Percentiles rank a stretch among this genome's conserved stretches.
phyloP scores from a whole-genome alignment of 2,797 vertebrate species.

The Discoglossus pictus region DNA sequence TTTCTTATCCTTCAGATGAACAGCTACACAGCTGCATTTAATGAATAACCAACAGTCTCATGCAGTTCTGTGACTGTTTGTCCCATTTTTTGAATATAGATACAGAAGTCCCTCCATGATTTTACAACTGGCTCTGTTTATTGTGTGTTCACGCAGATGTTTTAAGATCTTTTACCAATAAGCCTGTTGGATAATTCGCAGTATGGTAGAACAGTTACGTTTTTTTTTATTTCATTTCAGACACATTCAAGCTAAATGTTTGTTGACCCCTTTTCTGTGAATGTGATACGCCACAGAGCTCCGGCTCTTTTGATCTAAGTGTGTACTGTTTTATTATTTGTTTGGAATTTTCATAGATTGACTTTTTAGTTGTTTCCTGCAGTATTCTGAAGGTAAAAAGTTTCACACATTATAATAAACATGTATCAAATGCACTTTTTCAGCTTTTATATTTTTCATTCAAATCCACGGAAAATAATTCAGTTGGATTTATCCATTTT shows the following conservation, averaged over 20 bases:
- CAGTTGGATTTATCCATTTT: no score
- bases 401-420: no score
- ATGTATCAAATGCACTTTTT: no score
- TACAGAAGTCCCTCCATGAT: constrained; percentile 19
- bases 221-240: constrained; percentile 13
- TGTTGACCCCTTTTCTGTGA: constrained; percentile 1
- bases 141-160: constrained; percentile 39
- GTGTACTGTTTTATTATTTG: background rate
- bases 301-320: no score
- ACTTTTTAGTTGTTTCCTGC: background rate
- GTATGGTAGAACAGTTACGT: constrained; percentile 2
- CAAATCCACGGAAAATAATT: no score
- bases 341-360: background rate
- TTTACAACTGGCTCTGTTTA: constrained; percentile 27
- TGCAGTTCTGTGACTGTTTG: constrained; percentile 32
- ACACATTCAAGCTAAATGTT: background rate
- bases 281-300: no score
- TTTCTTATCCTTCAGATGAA: constrained; percentile 23
- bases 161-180: constrained; percentile 33
- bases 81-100: constrained; percentile 33
- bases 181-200: constrained; percentile 22
- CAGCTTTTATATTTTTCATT: no score
- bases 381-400: background rate
- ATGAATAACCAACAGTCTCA: constrained; percentile 46
- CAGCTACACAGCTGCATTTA: constrained; percentile 41